phyloP scores from a whole-genome alignment of 1,140 invertebrate genomes.

The Meloidogyne exigua region DNA sequence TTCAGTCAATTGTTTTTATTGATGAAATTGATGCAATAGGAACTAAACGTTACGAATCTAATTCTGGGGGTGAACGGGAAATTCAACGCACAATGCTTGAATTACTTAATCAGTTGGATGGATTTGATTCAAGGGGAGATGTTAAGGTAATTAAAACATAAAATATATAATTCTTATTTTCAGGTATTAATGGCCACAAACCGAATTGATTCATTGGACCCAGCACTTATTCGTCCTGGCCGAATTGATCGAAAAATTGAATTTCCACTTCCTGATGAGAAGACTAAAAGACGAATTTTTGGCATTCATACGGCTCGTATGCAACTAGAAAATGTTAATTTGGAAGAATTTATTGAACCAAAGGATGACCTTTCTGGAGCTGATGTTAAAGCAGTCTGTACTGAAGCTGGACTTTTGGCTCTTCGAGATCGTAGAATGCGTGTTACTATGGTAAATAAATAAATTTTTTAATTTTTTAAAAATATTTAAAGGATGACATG shows the following conservation, averaged over 20 bases:
- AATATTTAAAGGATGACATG: slow-evolving; percentile 79
- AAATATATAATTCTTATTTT: slow-evolving; percentile 18
- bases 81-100: slow-evolving; percentile 99
- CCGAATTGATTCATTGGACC: slow-evolving; percentile 96
- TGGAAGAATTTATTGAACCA: slow-evolving; percentile 96
- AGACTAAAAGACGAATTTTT: slow-evolving; percentile 95
- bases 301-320: slow-evolving; percentile 96
- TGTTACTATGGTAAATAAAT: slow-evolving; percentile 77
- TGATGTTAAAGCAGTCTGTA: slow-evolving; percentile 94
- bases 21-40: slow-evolving; percentile 99
- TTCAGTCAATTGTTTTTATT: slow-evolving; percentile 91
- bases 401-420: slow-evolving; percentile 96
- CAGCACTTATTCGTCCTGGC: slow-evolving; percentile 94
- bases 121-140: slow-evolving; percentile 93
- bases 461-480: background rate
- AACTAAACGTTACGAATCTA: slow-evolving; percentile 96
- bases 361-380: slow-evolving; percentile 99
- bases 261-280: slow-evolving; percentile 97
- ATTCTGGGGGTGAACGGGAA: slow-evolving; percentile 97
- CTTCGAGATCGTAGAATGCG: slow-evolving; percentile 96
- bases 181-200: slow-evolving; percentile 98
- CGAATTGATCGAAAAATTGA: slow-evolving; percentile 99
- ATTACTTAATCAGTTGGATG: slow-evolving; percentile 95
- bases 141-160: slow-evolving; percentile 73
- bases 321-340: slow-evolving; percentile 95